Evolutionary conservation across 2,888 invertebrate species (phyloP).

Genomic region (Ormyrus rosae): DNA sequence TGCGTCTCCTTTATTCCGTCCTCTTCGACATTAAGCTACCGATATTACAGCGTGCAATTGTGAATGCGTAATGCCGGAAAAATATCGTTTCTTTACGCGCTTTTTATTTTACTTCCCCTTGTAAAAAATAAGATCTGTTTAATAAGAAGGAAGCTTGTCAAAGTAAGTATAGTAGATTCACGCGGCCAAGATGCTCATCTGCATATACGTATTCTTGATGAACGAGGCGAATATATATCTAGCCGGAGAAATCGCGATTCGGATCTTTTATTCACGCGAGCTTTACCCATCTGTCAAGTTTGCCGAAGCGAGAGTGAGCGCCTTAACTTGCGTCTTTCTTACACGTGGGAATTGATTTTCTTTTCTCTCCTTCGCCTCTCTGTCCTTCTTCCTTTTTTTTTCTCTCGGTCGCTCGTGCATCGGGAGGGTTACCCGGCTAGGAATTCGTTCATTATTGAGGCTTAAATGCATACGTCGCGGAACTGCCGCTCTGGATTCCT

Average conservation of each 20-base stretch:
- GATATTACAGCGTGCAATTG: no score
- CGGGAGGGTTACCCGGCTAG: slow-evolving; percentile 1
- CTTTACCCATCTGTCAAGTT: slow-evolving; percentile 41
- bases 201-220: neutral
- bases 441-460: slow-evolving; percentile 35
- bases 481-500: neutral
- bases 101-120: no score
- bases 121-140: no score
- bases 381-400: neutral
- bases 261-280: slow-evolving; percentile 44
- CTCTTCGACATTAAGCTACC: no score
- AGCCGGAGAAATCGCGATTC: slow-evolving; percentile 25
- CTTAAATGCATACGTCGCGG: neutral
- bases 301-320: neutral
- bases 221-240: slow-evolving; percentile 18
- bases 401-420: no score
- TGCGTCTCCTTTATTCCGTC: neutral
- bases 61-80: no score
- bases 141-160: no score
- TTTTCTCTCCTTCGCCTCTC: neutral
- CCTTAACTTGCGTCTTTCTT: neutral
- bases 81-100: no score
- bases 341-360: slow-evolving; percentile 36
- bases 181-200: no score
- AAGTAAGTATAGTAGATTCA: no score